Evolutionary conservation across 2,113 vertebrate genomes (phyloP).

Genomic region (Cyprinodon tularosa): DNA sequence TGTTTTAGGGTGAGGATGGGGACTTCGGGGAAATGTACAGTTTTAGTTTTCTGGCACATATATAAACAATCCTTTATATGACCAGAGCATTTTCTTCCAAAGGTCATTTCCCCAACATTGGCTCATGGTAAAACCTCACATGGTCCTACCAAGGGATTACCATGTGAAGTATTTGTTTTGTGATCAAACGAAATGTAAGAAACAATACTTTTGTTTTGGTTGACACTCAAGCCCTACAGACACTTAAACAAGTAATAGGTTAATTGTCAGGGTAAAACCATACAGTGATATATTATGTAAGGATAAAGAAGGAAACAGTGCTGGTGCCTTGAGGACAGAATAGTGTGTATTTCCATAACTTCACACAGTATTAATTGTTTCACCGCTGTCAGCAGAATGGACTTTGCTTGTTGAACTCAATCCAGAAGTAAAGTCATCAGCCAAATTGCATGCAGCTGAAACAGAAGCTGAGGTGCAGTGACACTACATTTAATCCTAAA

Average conservation of each 20-base stretch:
- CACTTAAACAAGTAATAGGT: constrained; percentile 42
- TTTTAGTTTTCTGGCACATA: not conserved
- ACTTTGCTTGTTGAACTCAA: constrained; percentile 70
- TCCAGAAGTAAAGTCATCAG: constrained; percentile 77
- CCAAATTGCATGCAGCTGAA: constrained; percentile 72
- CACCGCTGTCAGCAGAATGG: constrained; percentile 75
- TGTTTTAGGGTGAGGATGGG: not conserved
- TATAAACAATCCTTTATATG: not conserved
- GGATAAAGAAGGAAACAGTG: constrained; percentile 27
- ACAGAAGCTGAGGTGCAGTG: constrained; percentile 36
- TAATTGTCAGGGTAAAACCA: constrained; percentile 34
- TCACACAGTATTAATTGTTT: constrained; percentile 79
- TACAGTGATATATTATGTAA: constrained; percentile 35
- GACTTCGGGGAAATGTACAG: not conserved
- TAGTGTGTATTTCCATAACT: constrained; percentile 71
- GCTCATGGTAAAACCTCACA: too few relatives aligned
- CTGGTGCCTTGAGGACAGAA: constrained; percentile 48
- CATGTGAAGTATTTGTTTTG: too few relatives aligned
- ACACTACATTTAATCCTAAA: constrained; percentile 35
- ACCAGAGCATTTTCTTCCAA: not conserved
- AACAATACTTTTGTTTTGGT: not conserved
- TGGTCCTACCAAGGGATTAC: too few relatives aligned
- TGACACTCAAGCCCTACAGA: constrained; percentile 2
- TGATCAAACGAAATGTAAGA: too few relatives aligned
- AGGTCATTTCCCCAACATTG: too few relatives aligned